A percentile compares a stretch with the other conserved stretches of the same genome.
phyloP scores from a whole-genome alignment of 2,113 vertebrate genomes.

The Ivindomyrus marchei region DNA sequence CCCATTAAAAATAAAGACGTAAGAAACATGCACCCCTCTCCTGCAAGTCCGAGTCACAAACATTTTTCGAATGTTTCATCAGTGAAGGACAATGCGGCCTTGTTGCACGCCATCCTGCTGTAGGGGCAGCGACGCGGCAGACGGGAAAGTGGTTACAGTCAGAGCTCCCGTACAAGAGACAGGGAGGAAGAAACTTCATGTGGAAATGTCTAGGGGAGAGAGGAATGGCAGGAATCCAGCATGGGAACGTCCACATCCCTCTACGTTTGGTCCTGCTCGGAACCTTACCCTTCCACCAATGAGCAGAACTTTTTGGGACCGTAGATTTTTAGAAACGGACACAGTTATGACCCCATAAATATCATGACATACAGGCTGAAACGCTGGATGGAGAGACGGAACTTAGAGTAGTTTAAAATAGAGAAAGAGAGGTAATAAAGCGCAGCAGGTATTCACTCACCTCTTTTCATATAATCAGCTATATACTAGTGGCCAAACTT shows the following conservation, averaged over 20 bases:
- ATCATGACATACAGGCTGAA: not conserved
- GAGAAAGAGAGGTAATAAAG: not conserved
- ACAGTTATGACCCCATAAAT: not conserved
- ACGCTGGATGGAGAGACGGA: not conserved
- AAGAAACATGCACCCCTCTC: not conserved
- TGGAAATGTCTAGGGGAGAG: not conserved
- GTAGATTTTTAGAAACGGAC: not conserved
- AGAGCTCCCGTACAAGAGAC: not conserved
- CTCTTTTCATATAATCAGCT: not conserved
- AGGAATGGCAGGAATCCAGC: not conserved
- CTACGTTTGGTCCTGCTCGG: not conserved
- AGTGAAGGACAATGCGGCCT: not conserved
- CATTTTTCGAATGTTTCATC: slow-evolving; percentile 16
- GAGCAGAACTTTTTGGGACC: not conserved
- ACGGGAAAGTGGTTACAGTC: not conserved
- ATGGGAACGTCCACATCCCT: not conserved
- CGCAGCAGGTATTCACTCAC: not conserved
- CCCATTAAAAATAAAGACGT: not conserved
- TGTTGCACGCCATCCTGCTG: not conserved
- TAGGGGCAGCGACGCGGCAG: not conserved
- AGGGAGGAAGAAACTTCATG: not conserved
- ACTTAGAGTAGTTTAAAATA: not conserved
- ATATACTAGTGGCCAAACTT: not conserved
- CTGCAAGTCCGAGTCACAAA: not conserved
- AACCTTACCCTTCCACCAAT: not conserved